A percentile compares a stretch with the other conserved stretches of the same genome.
Conservation (phyloP, 2,113 vertebrate species). For the Tylochromis polylepis region DNA sequence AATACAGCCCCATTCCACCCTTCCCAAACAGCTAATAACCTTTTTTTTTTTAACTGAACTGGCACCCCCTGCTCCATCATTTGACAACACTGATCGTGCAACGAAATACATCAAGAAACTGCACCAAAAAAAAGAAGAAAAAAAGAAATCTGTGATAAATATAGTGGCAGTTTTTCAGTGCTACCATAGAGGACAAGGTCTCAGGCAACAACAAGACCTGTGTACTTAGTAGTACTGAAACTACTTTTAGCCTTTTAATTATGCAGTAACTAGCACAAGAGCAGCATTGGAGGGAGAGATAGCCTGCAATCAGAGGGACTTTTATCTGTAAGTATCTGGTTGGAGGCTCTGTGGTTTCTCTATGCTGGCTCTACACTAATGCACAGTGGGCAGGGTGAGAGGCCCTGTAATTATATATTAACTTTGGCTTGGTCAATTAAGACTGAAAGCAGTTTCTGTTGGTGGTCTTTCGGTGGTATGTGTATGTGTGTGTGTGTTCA, state of each 20-base stretch:
- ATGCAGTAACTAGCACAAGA: slow-evolving; percentile 10
- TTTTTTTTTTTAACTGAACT: not conserved
- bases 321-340: not conserved
- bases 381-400: not conserved
- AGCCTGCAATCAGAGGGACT: not conserved
- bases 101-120: not conserved
- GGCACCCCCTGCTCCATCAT: not conserved
- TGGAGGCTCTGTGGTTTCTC: not conserved
- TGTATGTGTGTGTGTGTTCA: not conserved
- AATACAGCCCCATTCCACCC: not conserved
- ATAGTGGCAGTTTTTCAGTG: not conserved
- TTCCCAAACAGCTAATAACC: not conserved
- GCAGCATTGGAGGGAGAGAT: not conserved
- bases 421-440: not conserved
- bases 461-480: not conserved
- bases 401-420: not conserved
- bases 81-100: not conserved
- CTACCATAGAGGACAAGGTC: not conserved
- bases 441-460: not conserved
- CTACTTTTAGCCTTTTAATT: slow-evolving; percentile 24
- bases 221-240: not conserved
- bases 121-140: not conserved
- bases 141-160: not conserved
- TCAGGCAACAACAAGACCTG: not conserved
- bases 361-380: not conserved